Evolutionary conservation across 2,888 invertebrate species (phyloP).

Genomic region (Melipona bicolor): DNA sequence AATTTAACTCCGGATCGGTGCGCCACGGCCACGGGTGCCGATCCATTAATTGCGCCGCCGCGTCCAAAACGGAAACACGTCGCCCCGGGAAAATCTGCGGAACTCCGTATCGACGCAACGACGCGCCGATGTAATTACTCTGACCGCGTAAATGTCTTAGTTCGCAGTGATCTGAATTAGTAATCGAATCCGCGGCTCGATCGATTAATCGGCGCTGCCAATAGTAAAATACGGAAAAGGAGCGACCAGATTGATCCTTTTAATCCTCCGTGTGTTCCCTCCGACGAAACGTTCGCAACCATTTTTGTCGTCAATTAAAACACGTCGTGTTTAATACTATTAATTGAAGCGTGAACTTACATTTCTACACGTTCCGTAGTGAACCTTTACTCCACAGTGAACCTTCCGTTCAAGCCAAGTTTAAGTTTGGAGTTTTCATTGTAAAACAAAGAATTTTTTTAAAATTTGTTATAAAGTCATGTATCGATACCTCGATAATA

Average conservation of each 20-base stretch:
- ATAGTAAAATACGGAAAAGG: neutral
- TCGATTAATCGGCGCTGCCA: neutral
- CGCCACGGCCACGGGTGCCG: constrained; percentile 28
- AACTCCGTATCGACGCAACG: constrained; percentile 53
- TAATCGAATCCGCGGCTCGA: constrained; percentile 66
- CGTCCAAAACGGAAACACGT: constrained; percentile 61
- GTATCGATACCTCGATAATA: too few relatives aligned
- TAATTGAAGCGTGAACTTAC: too few relatives aligned
- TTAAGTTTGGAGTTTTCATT: too few relatives aligned
- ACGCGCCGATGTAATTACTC: constrained; percentile 55
- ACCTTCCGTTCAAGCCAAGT: too few relatives aligned
- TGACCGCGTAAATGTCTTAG: constrained; percentile 76
- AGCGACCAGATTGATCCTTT: neutral
- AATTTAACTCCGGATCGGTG: constrained; percentile 73
- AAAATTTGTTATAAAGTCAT: too few relatives aligned
- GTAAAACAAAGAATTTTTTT: too few relatives aligned
- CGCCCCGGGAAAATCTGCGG: constrained; percentile 66
- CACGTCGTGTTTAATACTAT: neutral
- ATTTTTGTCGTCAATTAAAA: neutral
- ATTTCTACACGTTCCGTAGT: too few relatives aligned
- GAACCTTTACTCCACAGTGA: too few relatives aligned
- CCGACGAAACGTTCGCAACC: neutral
- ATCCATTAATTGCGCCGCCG: constrained; percentile 69
- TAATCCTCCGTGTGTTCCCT: neutral
- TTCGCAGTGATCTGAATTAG: constrained; percentile 74